A percentile compares a stretch with the other conserved stretches of the same genome.
phyloP scores from a whole-genome alignment of 92 coral and sea anemone species.

The Pocillopora grandis region DNA sequence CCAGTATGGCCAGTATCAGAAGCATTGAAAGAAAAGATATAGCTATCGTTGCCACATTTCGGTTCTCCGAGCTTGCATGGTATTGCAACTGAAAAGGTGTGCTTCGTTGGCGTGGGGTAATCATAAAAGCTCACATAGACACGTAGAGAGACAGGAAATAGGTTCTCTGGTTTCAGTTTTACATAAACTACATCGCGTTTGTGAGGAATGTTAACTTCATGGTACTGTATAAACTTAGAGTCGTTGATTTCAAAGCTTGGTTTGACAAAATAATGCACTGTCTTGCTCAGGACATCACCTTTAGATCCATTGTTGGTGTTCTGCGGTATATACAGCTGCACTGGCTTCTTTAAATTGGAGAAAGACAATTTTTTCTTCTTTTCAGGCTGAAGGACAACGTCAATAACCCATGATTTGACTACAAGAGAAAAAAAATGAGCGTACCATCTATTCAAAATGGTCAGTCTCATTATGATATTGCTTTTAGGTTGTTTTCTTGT shows the following conservation, averaged over 20 bases:
- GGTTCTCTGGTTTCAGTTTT: neutral
- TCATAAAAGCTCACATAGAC: slow-evolving; percentile 42
- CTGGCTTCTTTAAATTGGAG: neutral
- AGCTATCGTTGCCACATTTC: slow-evolving; percentile 53
- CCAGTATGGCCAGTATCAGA: slow-evolving; percentile 58
- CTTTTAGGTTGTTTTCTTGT: no score
- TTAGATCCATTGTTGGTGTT: neutral
- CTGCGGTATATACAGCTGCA: slow-evolving; percentile 21
- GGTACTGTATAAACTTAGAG: slow-evolving; percentile 25
- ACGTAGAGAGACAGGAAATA: slow-evolving; percentile 18
- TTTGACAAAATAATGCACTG: slow-evolving; percentile 17
- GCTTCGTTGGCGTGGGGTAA: slow-evolving; percentile 41
- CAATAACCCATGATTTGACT: slow-evolving; percentile 38
- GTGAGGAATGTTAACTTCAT: slow-evolving; percentile 20
- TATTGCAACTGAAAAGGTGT: slow-evolving; percentile 25
- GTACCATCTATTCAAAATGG: neutral
- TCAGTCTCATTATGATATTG: no score
- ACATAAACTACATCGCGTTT: slow-evolving; percentile 7
- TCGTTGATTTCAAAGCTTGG: slow-evolving; percentile 23
- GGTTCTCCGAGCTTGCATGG: slow-evolving; percentile 31
- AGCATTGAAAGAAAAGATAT: slow-evolving; percentile 45
- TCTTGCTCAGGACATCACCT: neutral
- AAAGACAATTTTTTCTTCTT: neutral
- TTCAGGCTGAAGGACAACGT: slow-evolving; percentile 33
- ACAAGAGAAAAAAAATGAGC: neutral